Conservation (phyloP, 2,113 vertebrate genomes). For the Mirza zaza region DNA sequence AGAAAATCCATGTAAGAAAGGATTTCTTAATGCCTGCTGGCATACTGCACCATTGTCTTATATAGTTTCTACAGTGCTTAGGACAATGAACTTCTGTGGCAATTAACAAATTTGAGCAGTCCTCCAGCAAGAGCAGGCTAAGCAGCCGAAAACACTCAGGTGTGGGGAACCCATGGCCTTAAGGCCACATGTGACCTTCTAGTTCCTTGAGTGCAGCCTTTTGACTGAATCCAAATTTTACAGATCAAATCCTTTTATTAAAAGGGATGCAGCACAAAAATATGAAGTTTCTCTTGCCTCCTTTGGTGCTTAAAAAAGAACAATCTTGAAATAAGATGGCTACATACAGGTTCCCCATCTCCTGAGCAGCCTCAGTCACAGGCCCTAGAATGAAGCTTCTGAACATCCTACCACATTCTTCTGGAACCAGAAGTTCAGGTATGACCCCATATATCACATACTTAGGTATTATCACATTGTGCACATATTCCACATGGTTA, state of each 20-base stretch:
- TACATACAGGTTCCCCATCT: no score
- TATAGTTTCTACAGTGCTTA: background rate
- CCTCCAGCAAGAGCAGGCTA: background rate
- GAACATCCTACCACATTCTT: background rate
- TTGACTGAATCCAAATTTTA: no score
- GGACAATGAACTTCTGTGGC: background rate
- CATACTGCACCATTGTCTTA: background rate
- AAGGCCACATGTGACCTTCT: no score
- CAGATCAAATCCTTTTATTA: no score
- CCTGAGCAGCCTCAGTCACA: background rate
- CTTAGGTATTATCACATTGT: rapidly evolving
- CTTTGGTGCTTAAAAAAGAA: no score
- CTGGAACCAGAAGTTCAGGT: background rate
- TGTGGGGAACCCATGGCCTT: no score
- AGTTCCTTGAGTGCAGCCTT: no score
- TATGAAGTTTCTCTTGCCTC: no score
- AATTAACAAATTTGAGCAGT: background rate
- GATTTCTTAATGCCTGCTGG: background rate
- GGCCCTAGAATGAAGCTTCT: background rate
- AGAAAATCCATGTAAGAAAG: background rate
- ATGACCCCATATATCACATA: background rate
- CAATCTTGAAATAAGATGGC: no score
- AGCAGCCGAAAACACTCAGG: background rate
- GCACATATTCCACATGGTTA: background rate
- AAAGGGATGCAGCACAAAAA: no score